Evolutionary conservation across 2,888 invertebrate genomes (phyloP), one percentile per base, ranked within the genome.

Genomic region (Drosophila paracracens): DNA sequence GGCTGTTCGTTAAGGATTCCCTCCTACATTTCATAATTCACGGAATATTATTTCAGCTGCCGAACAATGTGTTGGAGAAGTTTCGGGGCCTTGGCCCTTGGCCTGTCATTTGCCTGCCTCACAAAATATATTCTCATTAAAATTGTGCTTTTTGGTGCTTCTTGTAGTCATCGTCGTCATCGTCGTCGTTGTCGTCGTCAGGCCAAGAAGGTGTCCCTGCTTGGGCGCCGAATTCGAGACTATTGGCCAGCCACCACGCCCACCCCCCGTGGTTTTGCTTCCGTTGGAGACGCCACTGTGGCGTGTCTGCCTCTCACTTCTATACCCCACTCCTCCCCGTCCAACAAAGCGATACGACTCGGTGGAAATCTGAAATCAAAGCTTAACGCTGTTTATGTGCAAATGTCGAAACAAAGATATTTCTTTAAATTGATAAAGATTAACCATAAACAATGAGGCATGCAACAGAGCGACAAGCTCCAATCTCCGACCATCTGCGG

Each of bases 191-290:
- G 72, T 57, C 48, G 38, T 13, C 25, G 54, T 59, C 59, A 33
- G 38, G 29, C 38, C n/a, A n/a, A 53, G 36, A 81, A 81, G 79
- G 82, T 79, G 79, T 73, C 68, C 79, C 86, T 70, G 70, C 18
- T 52, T 54, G 59, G 74, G 80, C 76, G 80, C 80, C 79, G 80
- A 64, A 74, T 64, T 43, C 40, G 35, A 64, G 76, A 43, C 79
- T 57, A 60, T 59, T 43, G 57, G 46, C 67, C 59, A 74, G 76
- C 76, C 70, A 69, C 89, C 87, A 87, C 90, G 89, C 87, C 87
- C 89, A 83, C 90, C 89, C 79, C 89, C 89, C 71, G 89, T 86
- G 91, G 89, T 74, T 90, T 90, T 90, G 91, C 91, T 90, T 90
- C 89, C 89, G 89, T 90, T 89, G 86, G 77, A 83, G 79, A 90